Percentiles rank a stretch among this genome's conserved stretches.
phyloP scores from a whole-genome alignment of 1,140 invertebrate genomes.

The Pollicipes pollicipes region DNA sequence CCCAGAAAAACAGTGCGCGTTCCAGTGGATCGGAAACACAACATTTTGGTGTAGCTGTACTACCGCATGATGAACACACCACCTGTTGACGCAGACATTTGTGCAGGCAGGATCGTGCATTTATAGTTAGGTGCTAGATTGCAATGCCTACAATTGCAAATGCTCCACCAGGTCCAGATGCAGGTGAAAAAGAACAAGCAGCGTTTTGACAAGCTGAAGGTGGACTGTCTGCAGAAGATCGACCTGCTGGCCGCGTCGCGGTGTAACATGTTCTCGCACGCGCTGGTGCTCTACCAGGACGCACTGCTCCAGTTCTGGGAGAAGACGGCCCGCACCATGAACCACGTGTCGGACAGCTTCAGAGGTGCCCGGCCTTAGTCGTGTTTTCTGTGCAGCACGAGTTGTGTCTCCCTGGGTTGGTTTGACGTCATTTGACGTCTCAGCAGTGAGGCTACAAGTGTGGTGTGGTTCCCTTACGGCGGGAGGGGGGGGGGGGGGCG shows the following conservation, averaged over 20 bases:
- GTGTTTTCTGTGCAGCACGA: not conserved
- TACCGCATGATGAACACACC: no score
- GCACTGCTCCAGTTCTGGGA: slow-evolving; percentile 65
- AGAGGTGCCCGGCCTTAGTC: slow-evolving; percentile 29
- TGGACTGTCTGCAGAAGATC: slow-evolving; percentile 94
- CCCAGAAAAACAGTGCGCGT: no score
- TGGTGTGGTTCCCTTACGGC: no score
- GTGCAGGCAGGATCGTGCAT: no score
- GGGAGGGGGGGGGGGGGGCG: no score
- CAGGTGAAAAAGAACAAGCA: slow-evolving; percentile 59
- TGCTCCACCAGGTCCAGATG: slow-evolving; percentile 37
- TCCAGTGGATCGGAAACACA: no score
- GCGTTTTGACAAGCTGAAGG: slow-evolving; percentile 79
- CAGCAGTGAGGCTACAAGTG: no score
- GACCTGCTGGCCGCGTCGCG: slow-evolving; percentile 87
- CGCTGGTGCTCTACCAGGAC: slow-evolving; percentile 80
- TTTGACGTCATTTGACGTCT: no score
- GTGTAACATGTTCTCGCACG: slow-evolving; percentile 96
- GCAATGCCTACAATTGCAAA: no score
- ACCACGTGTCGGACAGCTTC: slow-evolving; percentile 58
- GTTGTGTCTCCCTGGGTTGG: slow-evolving; percentile 3
- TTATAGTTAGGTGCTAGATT: no score
- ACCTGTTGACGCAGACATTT: no score
- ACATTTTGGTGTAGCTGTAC: no score
- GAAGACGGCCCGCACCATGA: slow-evolving; percentile 56